These are phyloP conservation scores for Pristis pectinata DNA, from an alignment of 2,797 vertebrate species.

Conservation along the genomic window DNA sequence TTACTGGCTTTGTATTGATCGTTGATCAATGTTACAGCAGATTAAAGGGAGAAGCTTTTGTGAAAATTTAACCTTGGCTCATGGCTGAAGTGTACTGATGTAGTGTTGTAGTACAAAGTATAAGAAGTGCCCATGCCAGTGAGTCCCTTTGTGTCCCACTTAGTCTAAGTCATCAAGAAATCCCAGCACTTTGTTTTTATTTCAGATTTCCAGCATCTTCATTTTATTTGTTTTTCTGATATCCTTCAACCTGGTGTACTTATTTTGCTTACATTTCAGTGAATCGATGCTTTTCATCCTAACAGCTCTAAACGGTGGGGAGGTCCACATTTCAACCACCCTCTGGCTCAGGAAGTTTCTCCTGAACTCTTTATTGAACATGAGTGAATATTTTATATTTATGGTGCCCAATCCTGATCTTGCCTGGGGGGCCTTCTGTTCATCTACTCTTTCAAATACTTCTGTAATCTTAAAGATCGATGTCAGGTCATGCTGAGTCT, in stretches of 20 bases:
- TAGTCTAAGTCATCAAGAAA: no score
- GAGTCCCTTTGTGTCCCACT: no score
- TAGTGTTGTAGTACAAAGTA: no score
- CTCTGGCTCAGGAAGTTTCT: not conserved
- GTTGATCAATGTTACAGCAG: not conserved
- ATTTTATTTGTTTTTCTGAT: no score
- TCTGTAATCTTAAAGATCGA: not conserved
- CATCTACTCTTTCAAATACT: not conserved
- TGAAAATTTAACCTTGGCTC: not conserved
- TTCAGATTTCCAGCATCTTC: no score
- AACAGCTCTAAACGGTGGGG: not conserved
- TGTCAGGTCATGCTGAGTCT: not conserved
- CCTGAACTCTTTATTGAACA: not conserved
- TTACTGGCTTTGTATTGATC: not conserved
- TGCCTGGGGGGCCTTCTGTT: not conserved
- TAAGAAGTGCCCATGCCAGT: no score
- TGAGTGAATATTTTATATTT: not conserved
- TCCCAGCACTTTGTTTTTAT: no score
- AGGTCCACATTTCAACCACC: not conserved
- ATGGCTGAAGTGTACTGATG: not conserved
- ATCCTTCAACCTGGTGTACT: no score
- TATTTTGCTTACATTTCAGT: no score
- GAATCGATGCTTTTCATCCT: not conserved
- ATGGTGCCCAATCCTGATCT: not conserved
- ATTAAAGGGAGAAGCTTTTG: not conserved